A percentile compares a stretch with the other conserved stretches of the same genome.
Evolutionary conservation across 92 coral and sea anemone genomes (phyloP).

Genomic region (Zoanthus sansibaricus): DNA sequence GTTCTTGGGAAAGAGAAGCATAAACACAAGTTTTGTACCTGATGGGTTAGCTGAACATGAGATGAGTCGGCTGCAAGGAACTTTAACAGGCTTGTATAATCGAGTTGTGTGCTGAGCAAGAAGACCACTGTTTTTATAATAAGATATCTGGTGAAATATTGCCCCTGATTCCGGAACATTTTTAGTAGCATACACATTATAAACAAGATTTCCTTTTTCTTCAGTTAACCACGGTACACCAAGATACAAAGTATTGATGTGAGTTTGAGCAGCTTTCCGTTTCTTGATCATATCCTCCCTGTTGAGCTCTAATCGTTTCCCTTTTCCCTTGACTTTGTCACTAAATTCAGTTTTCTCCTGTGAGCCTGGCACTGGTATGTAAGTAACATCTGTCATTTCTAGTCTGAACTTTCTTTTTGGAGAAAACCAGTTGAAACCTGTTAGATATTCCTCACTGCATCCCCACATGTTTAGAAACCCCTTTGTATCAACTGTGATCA

Average conservation of each 20-base stretch:
- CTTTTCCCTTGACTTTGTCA: slow-evolving; percentile 75
- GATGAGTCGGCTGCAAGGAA: slow-evolving; percentile 66
- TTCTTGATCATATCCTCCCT: slow-evolving; percentile 78
- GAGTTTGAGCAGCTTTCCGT: slow-evolving; percentile 66
- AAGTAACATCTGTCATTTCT: slow-evolving; percentile 75
- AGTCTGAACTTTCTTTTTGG: slow-evolving; percentile 73
- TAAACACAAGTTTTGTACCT: slow-evolving; percentile 73
- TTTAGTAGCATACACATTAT: slow-evolving; percentile 70
- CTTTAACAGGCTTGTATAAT: slow-evolving; percentile 64
- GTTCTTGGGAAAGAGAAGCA: slow-evolving; percentile 70
- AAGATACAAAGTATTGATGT: slow-evolving; percentile 71
- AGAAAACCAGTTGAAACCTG: slow-evolving; percentile 90
- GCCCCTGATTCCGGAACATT: slow-evolving; percentile 83
- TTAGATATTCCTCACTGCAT: slow-evolving; percentile 64
- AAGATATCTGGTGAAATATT: slow-evolving; percentile 70
- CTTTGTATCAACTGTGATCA: slow-evolving; percentile 76
- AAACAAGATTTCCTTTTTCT: slow-evolving; percentile 53
- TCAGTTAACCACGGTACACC: slow-evolving; percentile 83
- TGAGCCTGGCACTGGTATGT: slow-evolving; percentile 70
- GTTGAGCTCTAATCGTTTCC: slow-evolving; percentile 52
- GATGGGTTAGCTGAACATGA: slow-evolving; percentile 65
- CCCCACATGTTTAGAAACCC: slow-evolving; percentile 82
- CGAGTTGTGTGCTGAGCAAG: slow-evolving; percentile 74
- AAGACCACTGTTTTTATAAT: slow-evolving; percentile 52
- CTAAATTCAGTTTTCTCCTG: slow-evolving; percentile 70